Conservation (phyloP, 2,888 invertebrate genomes). For the Syrista parreyssii region DNA sequence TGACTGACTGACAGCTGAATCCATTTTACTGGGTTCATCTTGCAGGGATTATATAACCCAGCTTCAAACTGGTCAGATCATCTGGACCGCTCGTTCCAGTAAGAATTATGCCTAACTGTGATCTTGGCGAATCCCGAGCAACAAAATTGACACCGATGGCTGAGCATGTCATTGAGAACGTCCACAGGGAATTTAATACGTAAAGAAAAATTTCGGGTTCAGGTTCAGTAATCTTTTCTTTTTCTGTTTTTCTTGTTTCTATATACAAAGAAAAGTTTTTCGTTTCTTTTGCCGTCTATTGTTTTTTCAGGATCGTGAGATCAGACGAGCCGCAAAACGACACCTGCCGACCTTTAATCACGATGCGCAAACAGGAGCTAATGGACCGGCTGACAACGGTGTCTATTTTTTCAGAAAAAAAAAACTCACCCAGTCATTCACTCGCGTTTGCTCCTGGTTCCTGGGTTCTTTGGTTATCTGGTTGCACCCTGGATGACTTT, state of each 20-base stretch:
- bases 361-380: slow-evolving; percentile 27
- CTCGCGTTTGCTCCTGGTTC: background rate
- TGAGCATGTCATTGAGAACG: background rate
- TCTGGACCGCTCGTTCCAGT: background rate
- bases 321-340: slow-evolving; percentile 4
- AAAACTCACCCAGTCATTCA: background rate
- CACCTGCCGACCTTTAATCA: slow-evolving; percentile 9
- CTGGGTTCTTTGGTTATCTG: background rate
- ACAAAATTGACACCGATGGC: background rate
- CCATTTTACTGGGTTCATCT: slow-evolving; percentile 41
- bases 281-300: background rate
- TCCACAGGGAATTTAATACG: background rate
- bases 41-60: background rate
- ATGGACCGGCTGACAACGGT: slow-evolving; percentile 20
- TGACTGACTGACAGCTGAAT: slow-evolving; percentile 65
- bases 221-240: background rate
- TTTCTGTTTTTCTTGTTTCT: background rate
- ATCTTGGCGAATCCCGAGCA: background rate
- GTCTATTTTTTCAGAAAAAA: background rate
- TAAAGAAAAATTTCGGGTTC: background rate
- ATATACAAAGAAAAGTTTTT: background rate
- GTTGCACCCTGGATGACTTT: background rate
- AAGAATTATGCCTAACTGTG: background rate
- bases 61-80: background rate
- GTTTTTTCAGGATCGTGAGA: background rate